phyloP scores from a whole-genome alignment of 2,797 vertebrate species.

The Gobionotothen gibberifrons region DNA sequence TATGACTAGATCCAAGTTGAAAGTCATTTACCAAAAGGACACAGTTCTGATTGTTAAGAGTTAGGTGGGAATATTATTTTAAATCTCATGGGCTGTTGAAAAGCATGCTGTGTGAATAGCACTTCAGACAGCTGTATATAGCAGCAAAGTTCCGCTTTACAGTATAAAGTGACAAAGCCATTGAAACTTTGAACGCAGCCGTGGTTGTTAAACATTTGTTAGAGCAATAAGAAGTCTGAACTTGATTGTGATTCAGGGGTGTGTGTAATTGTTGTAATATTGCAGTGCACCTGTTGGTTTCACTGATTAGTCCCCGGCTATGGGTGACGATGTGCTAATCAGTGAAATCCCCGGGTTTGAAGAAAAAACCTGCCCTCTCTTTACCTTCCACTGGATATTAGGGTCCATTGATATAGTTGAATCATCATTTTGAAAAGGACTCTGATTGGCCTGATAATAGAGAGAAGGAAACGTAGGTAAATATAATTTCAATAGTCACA shows the following conservation, averaged over 20 bases:
- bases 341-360: background rate
- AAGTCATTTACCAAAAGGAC: background rate
- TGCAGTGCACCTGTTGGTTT: background rate
- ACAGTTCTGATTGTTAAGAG: background rate
- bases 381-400: background rate
- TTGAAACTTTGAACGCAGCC: background rate
- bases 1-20: background rate
- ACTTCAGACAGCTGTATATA: too few relatives aligned
- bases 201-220: background rate
- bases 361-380: background rate
- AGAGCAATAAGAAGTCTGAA: conserved; percentile 1
- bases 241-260: background rate
- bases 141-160: background rate
- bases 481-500: background rate
- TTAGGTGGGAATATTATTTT: background rate
- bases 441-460: background rate
- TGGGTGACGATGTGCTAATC: conserved; percentile 1
- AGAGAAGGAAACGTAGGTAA: background rate
- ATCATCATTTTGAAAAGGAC: background rate
- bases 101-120: background rate
- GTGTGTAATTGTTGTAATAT: background rate
- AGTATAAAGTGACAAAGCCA: background rate
- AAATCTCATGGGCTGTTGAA: background rate
- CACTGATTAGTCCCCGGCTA: background rate
- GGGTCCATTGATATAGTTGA: background rate